A percentile compares a stretch with the other conserved stretches of the same genome.
phyloP scores from a whole-genome alignment of 2,888 invertebrate species.

The Diarsia dahlii region DNA sequence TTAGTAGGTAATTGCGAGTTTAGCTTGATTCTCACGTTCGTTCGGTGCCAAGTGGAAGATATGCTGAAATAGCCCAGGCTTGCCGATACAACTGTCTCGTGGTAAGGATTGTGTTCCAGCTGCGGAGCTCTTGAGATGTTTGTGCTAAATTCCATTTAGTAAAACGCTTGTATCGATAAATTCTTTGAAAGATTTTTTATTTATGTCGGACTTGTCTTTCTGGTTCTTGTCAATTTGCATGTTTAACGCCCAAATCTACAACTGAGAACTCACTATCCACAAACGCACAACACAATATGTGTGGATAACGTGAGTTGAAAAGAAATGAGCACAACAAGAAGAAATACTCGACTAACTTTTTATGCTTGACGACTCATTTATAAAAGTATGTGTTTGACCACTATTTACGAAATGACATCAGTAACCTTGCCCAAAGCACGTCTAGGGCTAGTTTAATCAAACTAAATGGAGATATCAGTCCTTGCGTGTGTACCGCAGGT shows the following conservation, averaged over 20 bases:
- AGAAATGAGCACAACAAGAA: not conserved
- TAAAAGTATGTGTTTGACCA: not conserved
- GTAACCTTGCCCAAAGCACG: not conserved
- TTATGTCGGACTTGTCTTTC: not conserved
- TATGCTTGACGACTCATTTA: not conserved
- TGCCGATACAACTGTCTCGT: slow-evolving; percentile 57
- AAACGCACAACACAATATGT: too few species aligned
- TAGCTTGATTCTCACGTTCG: slow-evolving; percentile 66
- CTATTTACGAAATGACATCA: slow-evolving; percentile 7
- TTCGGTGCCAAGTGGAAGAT: slow-evolving; percentile 50
- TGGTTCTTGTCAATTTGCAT: not conserved
- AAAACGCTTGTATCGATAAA: not conserved
- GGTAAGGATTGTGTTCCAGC: slow-evolving; percentile 38
- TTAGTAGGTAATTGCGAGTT: slow-evolving; percentile 72
- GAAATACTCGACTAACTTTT: not conserved
- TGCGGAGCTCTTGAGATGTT: slow-evolving; percentile 28
- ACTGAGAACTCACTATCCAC: not conserved
- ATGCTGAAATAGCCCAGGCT: slow-evolving; percentile 50
- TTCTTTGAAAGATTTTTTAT: not conserved
- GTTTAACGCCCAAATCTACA: not conserved
- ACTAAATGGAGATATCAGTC: slow-evolving; percentile 31
- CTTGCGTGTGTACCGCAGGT: slow-evolving; percentile 26
- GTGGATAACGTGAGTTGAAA: not conserved
- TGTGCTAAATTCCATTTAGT: slow-evolving; percentile 21
- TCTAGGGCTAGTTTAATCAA: slow-evolving; percentile 36